Percentiles rank a stretch among this genome's conserved stretches.
Conservation (phyloP, 2,797 vertebrate species). For the Bucorvus abyssinicus region DNA sequence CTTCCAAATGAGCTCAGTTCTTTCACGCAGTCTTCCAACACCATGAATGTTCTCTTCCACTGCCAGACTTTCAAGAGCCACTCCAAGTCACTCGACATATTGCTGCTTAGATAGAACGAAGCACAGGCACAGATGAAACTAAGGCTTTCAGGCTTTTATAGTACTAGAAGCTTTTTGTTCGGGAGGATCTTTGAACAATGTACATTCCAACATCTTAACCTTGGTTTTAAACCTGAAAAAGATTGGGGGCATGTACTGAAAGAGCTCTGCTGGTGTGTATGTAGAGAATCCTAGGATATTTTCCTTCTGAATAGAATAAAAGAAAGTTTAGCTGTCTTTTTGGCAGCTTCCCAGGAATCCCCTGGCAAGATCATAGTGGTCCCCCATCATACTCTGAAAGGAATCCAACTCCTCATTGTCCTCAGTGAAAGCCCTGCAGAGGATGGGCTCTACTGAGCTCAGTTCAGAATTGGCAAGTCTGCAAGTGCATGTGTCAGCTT, state of each 20-base stretch:
- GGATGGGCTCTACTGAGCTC: slow-evolving; percentile 23
- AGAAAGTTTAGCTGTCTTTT: slow-evolving; percentile 27
- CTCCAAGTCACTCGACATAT: slow-evolving; percentile 14
- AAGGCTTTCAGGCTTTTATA: slow-evolving; percentile 6
- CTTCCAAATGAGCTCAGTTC: slow-evolving; percentile 72
- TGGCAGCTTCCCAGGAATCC: slow-evolving; percentile 33
- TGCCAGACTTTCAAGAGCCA: slow-evolving; percentile 68
- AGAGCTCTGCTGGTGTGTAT: not conserved
- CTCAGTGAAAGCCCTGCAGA: slow-evolving; percentile 75
- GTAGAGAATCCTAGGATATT: slow-evolving; percentile 19
- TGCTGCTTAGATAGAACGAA: slow-evolving; percentile 21
- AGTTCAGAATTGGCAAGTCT: not conserved
- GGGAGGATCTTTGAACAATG: not conserved
- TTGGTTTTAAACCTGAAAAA: slow-evolving; percentile 17
- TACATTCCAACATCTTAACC: slow-evolving; percentile 25
- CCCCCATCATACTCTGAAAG: slow-evolving; percentile 65
- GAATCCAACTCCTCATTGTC: slow-evolving; percentile 51
- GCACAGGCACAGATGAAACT: not conserved
- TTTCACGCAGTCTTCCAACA: slow-evolving; percentile 72
- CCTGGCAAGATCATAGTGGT: slow-evolving; percentile 75
- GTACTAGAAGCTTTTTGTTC: slow-evolving; percentile 18
- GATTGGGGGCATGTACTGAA: not conserved
- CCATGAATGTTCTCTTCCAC: slow-evolving; percentile 70
- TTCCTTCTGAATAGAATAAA: slow-evolving; percentile 26
- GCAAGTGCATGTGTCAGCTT: not conserved